These are phyloP conservation scores for Megastigmus dorsalis DNA, from an alignment of 2,888 invertebrate genomes.

Conservation along the genomic window DNA sequence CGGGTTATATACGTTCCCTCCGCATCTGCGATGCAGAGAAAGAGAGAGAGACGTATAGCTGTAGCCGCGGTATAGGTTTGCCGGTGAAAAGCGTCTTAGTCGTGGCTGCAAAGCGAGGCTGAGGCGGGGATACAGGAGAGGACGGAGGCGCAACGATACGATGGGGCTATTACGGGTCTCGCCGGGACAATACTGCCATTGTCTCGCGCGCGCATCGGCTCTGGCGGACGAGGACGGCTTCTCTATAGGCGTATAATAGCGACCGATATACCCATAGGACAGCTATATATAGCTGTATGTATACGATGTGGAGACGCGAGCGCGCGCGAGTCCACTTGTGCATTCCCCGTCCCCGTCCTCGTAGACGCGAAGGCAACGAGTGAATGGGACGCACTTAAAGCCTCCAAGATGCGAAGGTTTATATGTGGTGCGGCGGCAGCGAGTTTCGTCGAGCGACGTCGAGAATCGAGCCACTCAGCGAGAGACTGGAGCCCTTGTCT, in stretches of 20 bases:
- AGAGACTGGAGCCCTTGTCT: too few relatives aligned
- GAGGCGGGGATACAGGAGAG: too few relatives aligned
- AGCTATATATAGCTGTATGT: not conserved
- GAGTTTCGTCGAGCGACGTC: too few relatives aligned
- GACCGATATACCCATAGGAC: too few relatives aligned
- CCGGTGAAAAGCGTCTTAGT: slow-evolving; percentile 29
- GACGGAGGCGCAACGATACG: too few relatives aligned
- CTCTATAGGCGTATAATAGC: slow-evolving; percentile 31
- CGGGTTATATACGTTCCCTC: not conserved
- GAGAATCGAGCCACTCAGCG: too few relatives aligned
- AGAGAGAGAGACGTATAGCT: not conserved
- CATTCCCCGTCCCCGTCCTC: not conserved
- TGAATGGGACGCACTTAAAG: too few relatives aligned
- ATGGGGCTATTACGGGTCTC: slow-evolving; percentile 27
- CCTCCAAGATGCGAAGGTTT: too few relatives aligned
- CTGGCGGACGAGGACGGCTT: not conserved
- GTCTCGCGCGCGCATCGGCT: slow-evolving; percentile 32
- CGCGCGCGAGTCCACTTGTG: not conserved
- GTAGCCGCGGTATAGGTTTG: not conserved
- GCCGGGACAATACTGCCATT: slow-evolving; percentile 46
- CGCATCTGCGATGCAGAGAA: not conserved
- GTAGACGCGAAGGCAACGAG: not conserved
- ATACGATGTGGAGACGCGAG: not conserved
- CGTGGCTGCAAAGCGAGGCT: not conserved
- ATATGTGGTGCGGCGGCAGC: too few relatives aligned